phyloP scores from a whole-genome alignment of 2,888 invertebrate species.

The Axea sp. region DNA sequence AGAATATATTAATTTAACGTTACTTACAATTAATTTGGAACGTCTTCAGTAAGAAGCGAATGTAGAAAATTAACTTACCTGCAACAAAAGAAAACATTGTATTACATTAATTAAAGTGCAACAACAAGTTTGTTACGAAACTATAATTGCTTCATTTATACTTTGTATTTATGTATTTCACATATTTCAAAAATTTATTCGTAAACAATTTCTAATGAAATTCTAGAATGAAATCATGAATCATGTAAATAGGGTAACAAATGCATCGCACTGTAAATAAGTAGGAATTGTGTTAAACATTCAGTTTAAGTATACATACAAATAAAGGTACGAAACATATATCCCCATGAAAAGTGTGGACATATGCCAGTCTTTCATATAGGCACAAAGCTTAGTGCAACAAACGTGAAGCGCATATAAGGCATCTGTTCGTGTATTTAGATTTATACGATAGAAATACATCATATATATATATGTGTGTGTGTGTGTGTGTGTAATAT shows the following conservation, averaged over 20 bases:
- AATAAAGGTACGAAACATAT: slow-evolving; percentile 16
- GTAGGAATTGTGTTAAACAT: slow-evolving; percentile 6
- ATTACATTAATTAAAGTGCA: slow-evolving; percentile 15
- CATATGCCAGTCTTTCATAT: slow-evolving; percentile 31
- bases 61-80: slow-evolving; percentile 38
- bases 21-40: slow-evolving; percentile 21
- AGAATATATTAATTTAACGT: slow-evolving; percentile 28
- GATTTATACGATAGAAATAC: too few relatives aligned
- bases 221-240: too few relatives aligned
- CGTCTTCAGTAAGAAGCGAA: slow-evolving; percentile 19
- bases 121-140: slow-evolving; percentile 3
- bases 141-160: too few relatives aligned
- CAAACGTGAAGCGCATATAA: slow-evolving; percentile 15
- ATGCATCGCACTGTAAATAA: too few relatives aligned
- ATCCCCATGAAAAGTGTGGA: slow-evolving; percentile 22
- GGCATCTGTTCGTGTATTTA: slow-evolving; percentile 14
- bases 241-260: too few relatives aligned
- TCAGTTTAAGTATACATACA: slow-evolving; percentile 15
- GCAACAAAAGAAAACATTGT: slow-evolving; percentile 36
- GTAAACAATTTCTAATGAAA: too few relatives aligned
- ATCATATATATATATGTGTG: too few relatives aligned
- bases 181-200: too few relatives aligned
- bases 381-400: slow-evolving; percentile 27
- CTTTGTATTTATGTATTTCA: too few relatives aligned
- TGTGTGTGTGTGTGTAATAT: too few relatives aligned